Conservation (phyloP, 2,888 invertebrate species). For the Gisinianus flammeolus region DNA sequence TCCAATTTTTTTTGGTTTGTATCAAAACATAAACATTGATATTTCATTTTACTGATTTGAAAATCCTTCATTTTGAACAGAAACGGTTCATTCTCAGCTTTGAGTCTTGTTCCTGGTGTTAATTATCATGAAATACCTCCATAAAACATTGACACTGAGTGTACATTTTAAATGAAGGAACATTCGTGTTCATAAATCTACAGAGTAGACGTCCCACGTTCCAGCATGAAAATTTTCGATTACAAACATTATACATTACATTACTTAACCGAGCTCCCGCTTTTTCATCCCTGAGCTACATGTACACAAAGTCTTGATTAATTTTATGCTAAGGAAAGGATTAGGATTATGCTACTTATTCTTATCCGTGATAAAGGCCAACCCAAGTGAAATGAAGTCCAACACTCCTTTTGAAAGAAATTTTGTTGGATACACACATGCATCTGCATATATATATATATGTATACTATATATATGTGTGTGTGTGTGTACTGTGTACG, state of each 20-base stretch:
- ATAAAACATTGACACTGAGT: too few species aligned
- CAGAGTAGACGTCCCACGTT: conserved; percentile 18
- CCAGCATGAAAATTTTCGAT: conserved; percentile 6
- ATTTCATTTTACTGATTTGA: too few species aligned
- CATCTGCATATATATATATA: too few species aligned
- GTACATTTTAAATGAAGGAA: background rate
- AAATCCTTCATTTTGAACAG: too few species aligned
- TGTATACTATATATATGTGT: too few species aligned
- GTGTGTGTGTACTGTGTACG: conserved; percentile 4
- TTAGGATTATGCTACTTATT: background rate
- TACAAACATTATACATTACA: conserved; percentile 10
- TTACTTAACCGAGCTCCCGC: background rate
- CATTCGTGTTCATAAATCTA: conserved; percentile 38
- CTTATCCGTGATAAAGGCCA: background rate
- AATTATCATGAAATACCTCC: too few species aligned
- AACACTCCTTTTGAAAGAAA: too few species aligned
- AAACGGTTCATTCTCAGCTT: too few species aligned
- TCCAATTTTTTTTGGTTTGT: too few species aligned
- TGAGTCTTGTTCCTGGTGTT: too few species aligned
- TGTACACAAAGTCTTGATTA: background rate
- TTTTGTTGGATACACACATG: too few species aligned
- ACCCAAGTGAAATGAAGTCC: background rate
- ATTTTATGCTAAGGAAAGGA: conserved; percentile 6
- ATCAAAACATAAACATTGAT: too few species aligned
- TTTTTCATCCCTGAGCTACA: background rate